Evolutionary conservation across 2,113 vertebrate species (phyloP), one percentile per base, ranked within the genome.

Genomic region (Hyaena hyaena): DNA sequence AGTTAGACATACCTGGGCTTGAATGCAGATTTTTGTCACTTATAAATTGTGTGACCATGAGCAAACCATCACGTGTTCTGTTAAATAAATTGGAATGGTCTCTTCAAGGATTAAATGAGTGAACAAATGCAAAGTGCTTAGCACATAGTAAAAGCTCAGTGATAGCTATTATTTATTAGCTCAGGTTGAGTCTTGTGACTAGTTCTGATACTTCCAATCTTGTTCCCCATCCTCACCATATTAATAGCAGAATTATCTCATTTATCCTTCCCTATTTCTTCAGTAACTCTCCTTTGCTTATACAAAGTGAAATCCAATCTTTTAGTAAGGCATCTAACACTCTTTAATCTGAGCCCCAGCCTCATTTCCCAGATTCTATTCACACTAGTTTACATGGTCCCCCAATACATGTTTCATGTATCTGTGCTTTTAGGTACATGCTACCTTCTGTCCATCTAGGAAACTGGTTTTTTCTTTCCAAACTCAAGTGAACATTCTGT

Each of bases 391-490:
- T 53, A 35, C 39, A 24, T 26, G 73, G 19, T 28, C 31, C 76
- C 85, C 45, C 39, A 85, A 76, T 82, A 86, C 3, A 76, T 28
- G 2, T 48, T 61, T 68, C 48, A 24, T 28, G 14, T 35, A 26
- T 39, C 53, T 80, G 10, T 15, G 66, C 35, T 33, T 68, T 93
- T 12, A 85, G 28, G 80, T 66, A 58, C 4, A 84, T 26, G 7
- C 15, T 61, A 50, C 80, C 85, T 81, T n/a, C 82, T 39, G 4
- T 39, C 23, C 88, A 35, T 79, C 28, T 90, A n/a, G 65, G 50
- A 71, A 84, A 93, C 43, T 83, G 39, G 58, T 26, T 79, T 89
- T 83, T 39, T 88, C 85, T 77, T 89, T 69, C 86, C 55, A 90
- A 86, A 77, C 16, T 45, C 35, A 65, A 53, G 66, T 66, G 84